phyloP scores from a whole-genome alignment of 2,113 vertebrate species.

The Poecile atricapillus region DNA sequence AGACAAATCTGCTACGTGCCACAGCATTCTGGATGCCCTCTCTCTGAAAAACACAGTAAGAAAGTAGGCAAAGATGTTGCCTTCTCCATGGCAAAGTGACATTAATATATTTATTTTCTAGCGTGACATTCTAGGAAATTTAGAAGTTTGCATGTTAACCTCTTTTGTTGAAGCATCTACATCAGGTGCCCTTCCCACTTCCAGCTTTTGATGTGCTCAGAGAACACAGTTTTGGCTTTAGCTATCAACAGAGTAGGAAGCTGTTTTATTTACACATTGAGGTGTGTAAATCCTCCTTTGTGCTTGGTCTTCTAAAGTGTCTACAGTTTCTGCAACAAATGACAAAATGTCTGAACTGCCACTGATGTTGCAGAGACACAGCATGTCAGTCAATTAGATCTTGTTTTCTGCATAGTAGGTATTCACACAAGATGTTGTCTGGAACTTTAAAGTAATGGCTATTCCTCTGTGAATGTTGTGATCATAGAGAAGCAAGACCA shows the following conservation, averaged over 20 bases:
- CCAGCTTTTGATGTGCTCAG: not conserved
- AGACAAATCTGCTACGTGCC: slow-evolving; percentile 56
- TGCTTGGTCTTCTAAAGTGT: slow-evolving; percentile 18
- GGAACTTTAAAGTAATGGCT: not conserved
- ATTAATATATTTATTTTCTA: slow-evolving; percentile 24
- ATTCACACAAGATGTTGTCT: not conserved
- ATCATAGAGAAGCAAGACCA: not conserved
- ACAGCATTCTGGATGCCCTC: slow-evolving; percentile 31
- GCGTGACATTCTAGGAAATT: slow-evolving; percentile 43
- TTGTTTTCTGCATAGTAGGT: not conserved
- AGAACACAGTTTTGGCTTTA: slow-evolving; percentile 5
- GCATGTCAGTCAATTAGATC: not conserved
- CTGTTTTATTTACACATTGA: not conserved
- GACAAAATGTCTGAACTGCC: not conserved
- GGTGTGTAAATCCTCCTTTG: not conserved
- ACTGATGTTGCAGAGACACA: not conserved
- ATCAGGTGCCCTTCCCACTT: not conserved
- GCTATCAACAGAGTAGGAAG: not conserved
- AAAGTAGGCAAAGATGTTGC: slow-evolving; percentile 2
- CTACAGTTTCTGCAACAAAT: not conserved
- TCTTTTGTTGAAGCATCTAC: not conserved
- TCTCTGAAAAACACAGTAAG: slow-evolving; percentile 17
- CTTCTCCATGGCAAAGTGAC: slow-evolving; percentile 10
- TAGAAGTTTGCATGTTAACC: not conserved
- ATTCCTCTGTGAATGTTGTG: not conserved